These are phyloP conservation scores for Plecturocebus donacophilus DNA, from an alignment of 2,113 vertebrate genomes.

Conservation along the genomic window DNA sequence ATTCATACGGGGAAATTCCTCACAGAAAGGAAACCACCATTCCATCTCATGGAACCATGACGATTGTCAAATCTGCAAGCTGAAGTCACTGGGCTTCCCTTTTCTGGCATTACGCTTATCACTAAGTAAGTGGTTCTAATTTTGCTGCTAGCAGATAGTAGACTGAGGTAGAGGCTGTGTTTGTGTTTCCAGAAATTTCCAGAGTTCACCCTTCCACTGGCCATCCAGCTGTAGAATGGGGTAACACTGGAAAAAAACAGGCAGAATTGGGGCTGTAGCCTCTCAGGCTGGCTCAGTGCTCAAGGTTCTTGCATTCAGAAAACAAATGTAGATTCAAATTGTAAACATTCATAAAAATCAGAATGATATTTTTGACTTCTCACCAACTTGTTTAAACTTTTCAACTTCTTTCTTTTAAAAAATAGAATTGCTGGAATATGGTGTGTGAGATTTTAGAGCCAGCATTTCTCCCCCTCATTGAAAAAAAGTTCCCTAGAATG, in stretches of 20 bases:
- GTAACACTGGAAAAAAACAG: background rate
- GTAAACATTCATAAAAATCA: conserved; percentile 68
- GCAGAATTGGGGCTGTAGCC: background rate
- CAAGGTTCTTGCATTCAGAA: conserved; percentile 47
- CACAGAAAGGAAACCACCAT: background rate
- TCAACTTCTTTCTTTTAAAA: background rate
- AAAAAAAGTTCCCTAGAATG: conserved; percentile 27
- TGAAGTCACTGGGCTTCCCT: background rate
- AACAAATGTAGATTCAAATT: conserved; percentile 64
- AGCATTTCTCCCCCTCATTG: background rate
- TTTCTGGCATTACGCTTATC: background rate
- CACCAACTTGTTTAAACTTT: conserved; percentile 56
- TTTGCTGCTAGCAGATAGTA: background rate
- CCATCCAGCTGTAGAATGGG: background rate
- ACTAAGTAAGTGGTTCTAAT: background rate
- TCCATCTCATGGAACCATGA: background rate
- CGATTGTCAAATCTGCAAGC: background rate
- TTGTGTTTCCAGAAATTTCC: conserved; percentile 34
- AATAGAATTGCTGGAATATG: conserved; percentile 39
- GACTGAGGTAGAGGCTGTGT: background rate
- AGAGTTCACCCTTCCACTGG: background rate
- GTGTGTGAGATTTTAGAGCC: conserved; percentile 41
- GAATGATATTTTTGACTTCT: conserved; percentile 62
- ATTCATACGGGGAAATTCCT: background rate
- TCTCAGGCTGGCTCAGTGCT: conserved; percentile 48